Evolutionary conservation across 2,113 vertebrate species (phyloP).

Genomic region (Pontoporia blainvillei): DNA sequence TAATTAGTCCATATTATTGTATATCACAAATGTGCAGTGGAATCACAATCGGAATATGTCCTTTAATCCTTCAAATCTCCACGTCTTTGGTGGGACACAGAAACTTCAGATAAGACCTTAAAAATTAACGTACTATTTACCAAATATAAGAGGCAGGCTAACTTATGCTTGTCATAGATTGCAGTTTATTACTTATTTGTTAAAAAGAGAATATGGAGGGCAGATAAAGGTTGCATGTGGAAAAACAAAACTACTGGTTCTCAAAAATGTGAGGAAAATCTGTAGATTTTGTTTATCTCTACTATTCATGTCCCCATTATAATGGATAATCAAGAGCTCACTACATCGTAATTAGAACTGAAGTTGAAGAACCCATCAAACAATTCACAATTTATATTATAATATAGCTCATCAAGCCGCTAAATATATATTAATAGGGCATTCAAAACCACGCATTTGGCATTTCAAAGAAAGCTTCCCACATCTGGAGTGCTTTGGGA

Average conservation of each 20-base stretch:
- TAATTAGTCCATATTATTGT: too few relatives aligned
- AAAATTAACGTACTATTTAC: background rate
- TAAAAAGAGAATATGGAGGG: background rate
- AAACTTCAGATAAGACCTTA: background rate
- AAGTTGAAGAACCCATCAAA: slow-evolving; percentile 46
- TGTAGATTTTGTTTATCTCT: slow-evolving; percentile 45
- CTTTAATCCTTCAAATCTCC: background rate
- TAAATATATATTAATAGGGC: slow-evolving; percentile 66
- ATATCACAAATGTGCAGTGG: too few relatives aligned
- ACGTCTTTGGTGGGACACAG: background rate
- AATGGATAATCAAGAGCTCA: slow-evolving; percentile 67
- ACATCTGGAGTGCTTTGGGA: slow-evolving; percentile 54
- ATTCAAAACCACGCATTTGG: slow-evolving; percentile 54
- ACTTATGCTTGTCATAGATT: background rate
- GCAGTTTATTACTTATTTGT: background rate
- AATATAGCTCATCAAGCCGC: slow-evolving; percentile 65
- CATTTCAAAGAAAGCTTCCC: slow-evolving; percentile 39
- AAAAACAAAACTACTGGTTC: background rate
- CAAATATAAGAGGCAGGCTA: background rate
- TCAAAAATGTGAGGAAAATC: slow-evolving; percentile 14
- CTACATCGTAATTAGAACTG: slow-evolving; percentile 61
- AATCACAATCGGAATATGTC: too few relatives aligned
- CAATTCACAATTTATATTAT: slow-evolving; percentile 68
- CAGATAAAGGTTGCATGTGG: background rate
- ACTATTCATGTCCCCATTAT: slow-evolving; percentile 12